Conservation (phyloP, 53 echinoderm and acorn worm genomes). For the Luidia sarsii region DNA sequence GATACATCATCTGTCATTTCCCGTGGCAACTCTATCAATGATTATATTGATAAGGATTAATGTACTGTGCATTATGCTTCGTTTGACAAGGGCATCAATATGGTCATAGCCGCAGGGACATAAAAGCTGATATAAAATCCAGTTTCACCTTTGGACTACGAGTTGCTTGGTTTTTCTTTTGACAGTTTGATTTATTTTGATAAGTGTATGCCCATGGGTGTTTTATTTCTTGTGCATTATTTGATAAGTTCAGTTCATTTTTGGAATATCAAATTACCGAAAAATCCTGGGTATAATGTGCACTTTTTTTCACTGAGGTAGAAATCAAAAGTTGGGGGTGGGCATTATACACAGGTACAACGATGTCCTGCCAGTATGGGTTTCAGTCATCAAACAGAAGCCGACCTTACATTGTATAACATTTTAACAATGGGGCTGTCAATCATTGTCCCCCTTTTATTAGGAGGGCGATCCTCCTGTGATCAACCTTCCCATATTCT, state of each 20-base stretch:
- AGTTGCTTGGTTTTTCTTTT: constrained; percentile 40
- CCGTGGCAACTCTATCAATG: constrained; percentile 22
- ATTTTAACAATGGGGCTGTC: no score
- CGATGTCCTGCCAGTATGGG: no score
- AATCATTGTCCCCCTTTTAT: no score
- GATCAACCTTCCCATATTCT: not conserved
- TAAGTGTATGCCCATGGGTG: constrained; percentile 57
- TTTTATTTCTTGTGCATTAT: constrained; percentile 33
- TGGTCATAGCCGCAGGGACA: not conserved
- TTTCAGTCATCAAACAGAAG: no score
- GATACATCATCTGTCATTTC: no score
- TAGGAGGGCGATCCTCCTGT: not conserved
- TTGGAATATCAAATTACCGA: constrained; percentile 27
- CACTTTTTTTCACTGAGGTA: no score
- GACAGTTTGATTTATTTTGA: constrained; percentile 44
- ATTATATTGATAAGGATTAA: constrained; percentile 14
- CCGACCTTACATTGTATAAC: no score
- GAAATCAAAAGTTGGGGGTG: no score
- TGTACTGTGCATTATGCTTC: constrained; percentile 38
- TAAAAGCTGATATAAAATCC: constrained; percentile 60
- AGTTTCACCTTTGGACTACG: constrained; percentile 44
- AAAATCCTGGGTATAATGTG: no score
- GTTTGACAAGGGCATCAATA: constrained; percentile 19
- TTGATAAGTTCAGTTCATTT: constrained; percentile 54
- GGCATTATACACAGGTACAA: no score